Base-by-base conservation (phyloP, 2,888 invertebrate species). In the Parasteatoda lunata region DNA sequence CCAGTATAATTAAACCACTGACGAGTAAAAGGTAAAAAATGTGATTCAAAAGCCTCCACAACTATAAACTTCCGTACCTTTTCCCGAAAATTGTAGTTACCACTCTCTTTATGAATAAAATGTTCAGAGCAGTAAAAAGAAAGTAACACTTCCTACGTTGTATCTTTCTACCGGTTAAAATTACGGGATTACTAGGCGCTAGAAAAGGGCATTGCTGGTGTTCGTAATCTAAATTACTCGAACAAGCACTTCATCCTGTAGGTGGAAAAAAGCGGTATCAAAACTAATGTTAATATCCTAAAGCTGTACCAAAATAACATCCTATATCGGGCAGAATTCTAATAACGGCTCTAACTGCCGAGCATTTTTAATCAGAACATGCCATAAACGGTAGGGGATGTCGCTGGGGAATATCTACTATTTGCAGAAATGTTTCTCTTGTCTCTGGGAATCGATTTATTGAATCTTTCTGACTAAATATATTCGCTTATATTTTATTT, bases 321-420 rank as follows among this genome's bases (percentile, higher is more conserved):
- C 81, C 86, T 77, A 77, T 77, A 86, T 86, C 66, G 86, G 69
- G 49, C 72, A 51, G 77, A 78, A 78, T 82, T 78, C 86, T 82
- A 87, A 87, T 87, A 87, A 87, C 81, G 77, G 81, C 77, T 80
- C 85, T 85, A 85, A 85, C 80, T 80, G 85, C 86, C 54, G 70
- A 86, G 68, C 81, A 77, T 87, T 87, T 87, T 87, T 87, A 82
- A 87, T 87, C 86, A 87, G 86, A 87, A 87, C 86, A 77, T 81
- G 86, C 30, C 64, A 81, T 87, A 87, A 87, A 87, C 72, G 66
- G 51, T 66, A 73, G 77, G 82, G 76, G 85, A 71, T 64, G 73
- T 54, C 54, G 68, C 15, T 54, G 68, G 77, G 77, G 84, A 48
- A n/a, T 48, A 72, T 71, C 66, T 9, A 72, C 80, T 73, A 73